A percentile compares a stretch with the other conserved stretches of the same genome.
Conservation (phyloP, 2,797 vertebrate species). For the Scomberomorus guttatus region DNA sequence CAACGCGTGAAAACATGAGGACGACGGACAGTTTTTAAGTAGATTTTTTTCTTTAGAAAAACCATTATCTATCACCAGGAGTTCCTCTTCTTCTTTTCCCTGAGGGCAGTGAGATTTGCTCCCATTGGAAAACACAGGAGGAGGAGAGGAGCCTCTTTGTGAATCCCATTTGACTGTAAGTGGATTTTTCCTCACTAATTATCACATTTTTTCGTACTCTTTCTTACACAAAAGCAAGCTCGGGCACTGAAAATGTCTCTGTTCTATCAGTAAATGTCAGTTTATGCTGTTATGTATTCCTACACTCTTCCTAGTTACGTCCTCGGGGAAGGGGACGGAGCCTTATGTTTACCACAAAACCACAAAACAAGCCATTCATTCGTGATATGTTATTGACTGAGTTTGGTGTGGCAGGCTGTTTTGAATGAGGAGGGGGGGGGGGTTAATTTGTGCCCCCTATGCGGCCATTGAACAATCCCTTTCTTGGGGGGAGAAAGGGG, state of each 20-base stretch:
- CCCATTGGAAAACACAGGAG: conserved; percentile 47
- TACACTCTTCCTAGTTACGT: conserved; percentile 41
- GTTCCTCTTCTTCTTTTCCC: background rate
- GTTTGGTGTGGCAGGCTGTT: conserved; percentile 21
- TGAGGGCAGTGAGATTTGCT: conserved; percentile 31
- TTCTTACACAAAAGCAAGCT: background rate
- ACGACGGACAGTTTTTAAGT: conserved; percentile 19
- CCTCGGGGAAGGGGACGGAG: conserved; percentile 28
- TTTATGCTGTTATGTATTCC: background rate
- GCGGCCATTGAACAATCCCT: conserved; percentile 71
- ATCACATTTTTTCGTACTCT: background rate
- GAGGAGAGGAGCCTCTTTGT: conserved; percentile 72
- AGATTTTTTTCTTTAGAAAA: background rate
- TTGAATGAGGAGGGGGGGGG: conserved; percentile 21
- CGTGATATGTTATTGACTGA: conserved; percentile 6
- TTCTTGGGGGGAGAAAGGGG: conserved; percentile 66
- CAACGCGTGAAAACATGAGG: conserved; percentile 59
- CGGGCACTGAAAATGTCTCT: background rate
- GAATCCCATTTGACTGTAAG: conserved; percentile 71
- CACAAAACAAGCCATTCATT: background rate
- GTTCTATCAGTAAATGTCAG: background rate
- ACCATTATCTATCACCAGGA: background rate
- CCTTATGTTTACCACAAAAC: background rate
- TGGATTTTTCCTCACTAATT: conserved; percentile 17
- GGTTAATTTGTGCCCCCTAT: conserved; percentile 29